These are phyloP conservation scores for Atractosteus spatula DNA, from an alignment of 2,113 vertebrate genomes.

Conservation along the genomic window DNA sequence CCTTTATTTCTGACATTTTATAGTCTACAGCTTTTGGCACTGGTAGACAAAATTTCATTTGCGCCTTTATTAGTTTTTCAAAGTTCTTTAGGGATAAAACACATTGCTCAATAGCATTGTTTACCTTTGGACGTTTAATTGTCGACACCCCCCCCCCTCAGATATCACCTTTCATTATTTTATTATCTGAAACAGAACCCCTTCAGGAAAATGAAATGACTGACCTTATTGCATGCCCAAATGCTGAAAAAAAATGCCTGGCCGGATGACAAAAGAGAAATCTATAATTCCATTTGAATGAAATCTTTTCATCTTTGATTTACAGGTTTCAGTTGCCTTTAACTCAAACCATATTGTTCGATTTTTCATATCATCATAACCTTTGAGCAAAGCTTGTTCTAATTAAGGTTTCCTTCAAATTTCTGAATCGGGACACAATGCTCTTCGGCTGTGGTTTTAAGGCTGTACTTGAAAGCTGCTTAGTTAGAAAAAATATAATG, in stretches of 20 bases:
- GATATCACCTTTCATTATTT: conserved; percentile 48
- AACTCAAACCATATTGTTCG: conserved; percentile 73
- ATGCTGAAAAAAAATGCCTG: conserved; percentile 62
- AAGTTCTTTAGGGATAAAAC: neutral
- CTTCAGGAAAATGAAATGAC: conserved; percentile 70
- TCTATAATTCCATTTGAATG: conserved; percentile 78
- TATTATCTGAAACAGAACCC: conserved; percentile 69
- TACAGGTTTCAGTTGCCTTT: conserved; percentile 72
- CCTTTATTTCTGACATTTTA: neutral
- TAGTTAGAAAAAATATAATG: conserved; percentile 1
- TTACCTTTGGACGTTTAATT: neutral
- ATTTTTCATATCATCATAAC: conserved; percentile 72
- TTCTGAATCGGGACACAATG: conserved; percentile 75
- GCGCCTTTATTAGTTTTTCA: conserved; percentile 35
- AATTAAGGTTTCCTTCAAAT: conserved; percentile 74
- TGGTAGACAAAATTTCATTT: conserved; percentile 49
- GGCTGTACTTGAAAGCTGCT: conserved; percentile 40
- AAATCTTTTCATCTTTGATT: conserved; percentile 79
- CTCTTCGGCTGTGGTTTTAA: conserved; percentile 79
- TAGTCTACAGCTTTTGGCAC: neutral
- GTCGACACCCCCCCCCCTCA: conserved; percentile 53
- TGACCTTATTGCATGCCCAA: conserved; percentile 71
- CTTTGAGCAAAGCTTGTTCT: conserved; percentile 68
- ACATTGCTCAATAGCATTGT: neutral
- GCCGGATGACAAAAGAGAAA: conserved; percentile 73